Evolutionary conservation across 2,888 invertebrate species (phyloP), one percentile per base, ranked within the genome.

Genomic region (Onthophagus sagittarius): DNA sequence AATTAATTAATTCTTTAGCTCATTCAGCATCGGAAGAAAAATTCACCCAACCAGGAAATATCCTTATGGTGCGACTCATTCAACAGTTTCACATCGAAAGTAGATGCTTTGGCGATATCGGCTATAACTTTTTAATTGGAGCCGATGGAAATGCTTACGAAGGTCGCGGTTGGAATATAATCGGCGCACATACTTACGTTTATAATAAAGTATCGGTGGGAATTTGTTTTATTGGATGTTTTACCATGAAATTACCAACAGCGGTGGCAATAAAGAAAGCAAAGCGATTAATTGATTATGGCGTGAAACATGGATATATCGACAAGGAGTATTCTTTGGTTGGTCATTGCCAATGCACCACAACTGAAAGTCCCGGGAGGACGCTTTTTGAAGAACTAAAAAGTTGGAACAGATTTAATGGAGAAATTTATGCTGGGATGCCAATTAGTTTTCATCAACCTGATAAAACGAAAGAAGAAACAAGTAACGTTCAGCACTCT

Each of bases 71-170:
- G 33, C 84, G 88, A 11, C 82, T 86, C 64, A 86, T 87, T 73
- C 88, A 88, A 82, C 86, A 84, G 53, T 88, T 86, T 76, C 88
- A 88, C 77, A 86, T 88, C 13, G 88, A 88, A 77, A 85, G 87
- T 70, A 81, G 84, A n/a, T 85, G 85, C 74, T 88, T 87, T 87
- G 84, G 84, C 76, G 88, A 88, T 75, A 88, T 88, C 23, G 85
- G 82, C 0, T 88, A 88, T 76, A 90, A 88, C 78, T 90, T 89
- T 76, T 76, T 90, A 9, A 83, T 90, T 71, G 89, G 89, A 33
- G 86, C 87, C 11, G 89, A 89, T 80, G 89, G 89, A 15, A 87
- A 86, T 64, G 82, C 87, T 0, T 90, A 89, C 77, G 88, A 89
- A 81, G 90, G 89, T 5, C 82, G 87, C 72, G 89, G 89, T 0